Evolutionary conservation across 1,140 invertebrate genomes (phyloP).

Genomic region (Propsilocerus akamusi): DNA sequence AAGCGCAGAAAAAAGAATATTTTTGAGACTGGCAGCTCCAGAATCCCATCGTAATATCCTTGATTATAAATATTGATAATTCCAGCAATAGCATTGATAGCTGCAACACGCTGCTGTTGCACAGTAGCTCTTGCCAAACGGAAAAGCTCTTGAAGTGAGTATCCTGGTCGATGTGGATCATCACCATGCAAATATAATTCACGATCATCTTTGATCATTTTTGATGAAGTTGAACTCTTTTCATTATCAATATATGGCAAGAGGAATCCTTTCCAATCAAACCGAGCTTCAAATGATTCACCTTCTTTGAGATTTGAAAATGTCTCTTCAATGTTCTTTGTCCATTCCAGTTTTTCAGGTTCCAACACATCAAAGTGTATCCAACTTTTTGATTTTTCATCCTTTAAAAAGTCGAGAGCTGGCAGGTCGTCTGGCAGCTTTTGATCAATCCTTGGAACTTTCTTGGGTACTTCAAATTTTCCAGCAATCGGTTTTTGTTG

Average conservation of each 20-base stretch:
- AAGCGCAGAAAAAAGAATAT: slow-evolving; percentile 66
- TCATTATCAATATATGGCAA: slow-evolving; percentile 44
- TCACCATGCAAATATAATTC: slow-evolving; percentile 81
- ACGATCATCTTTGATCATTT: slow-evolving; percentile 33
- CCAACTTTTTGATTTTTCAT: slow-evolving; percentile 47
- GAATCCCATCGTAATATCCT: slow-evolving; percentile 47
- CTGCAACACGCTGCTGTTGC: slow-evolving; percentile 59
- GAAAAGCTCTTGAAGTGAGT: slow-evolving; percentile 71
- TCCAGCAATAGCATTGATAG: slow-evolving; percentile 57
- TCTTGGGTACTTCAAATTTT: background rate
- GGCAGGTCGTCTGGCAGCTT: slow-evolving; percentile 17
- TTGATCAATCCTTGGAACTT: background rate
- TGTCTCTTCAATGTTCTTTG: slow-evolving; percentile 39
- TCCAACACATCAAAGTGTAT: slow-evolving; percentile 66
- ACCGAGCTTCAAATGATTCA: slow-evolving; percentile 50
- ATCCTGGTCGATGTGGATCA: slow-evolving; percentile 76
- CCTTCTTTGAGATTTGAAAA: slow-evolving; percentile 23
- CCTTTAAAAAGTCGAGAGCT: slow-evolving; percentile 36
- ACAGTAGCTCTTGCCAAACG: slow-evolving; percentile 43
- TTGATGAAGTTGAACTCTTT: slow-evolving; percentile 29
- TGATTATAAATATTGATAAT: slow-evolving; percentile 53
- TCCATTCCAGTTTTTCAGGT: slow-evolving; percentile 70
- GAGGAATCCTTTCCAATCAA: slow-evolving; percentile 45
- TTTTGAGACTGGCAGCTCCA: slow-evolving; percentile 41
- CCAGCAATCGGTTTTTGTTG: slow-evolving; percentile 8